phyloP scores from a whole-genome alignment of 2,888 invertebrate species.

The Camptogramma bilineatum region DNA sequence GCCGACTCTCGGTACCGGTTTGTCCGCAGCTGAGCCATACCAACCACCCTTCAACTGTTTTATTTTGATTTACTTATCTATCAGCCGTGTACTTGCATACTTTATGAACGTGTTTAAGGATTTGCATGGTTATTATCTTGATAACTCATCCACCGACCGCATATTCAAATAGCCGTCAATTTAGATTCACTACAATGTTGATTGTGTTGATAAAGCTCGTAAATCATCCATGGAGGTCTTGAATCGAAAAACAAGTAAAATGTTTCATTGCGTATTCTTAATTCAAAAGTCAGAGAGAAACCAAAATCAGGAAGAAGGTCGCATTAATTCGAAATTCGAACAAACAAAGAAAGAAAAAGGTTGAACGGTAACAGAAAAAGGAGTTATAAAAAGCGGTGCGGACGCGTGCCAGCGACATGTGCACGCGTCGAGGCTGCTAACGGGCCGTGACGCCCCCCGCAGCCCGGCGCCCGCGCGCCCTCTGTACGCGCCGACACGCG shows the following conservation, averaged over 20 bases:
- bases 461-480: constrained; percentile 38
- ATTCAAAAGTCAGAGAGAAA: constrained; percentile 15
- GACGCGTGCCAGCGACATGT: constrained; percentile 85
- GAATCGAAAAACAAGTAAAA: not conserved
- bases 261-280: constrained; percentile 5
- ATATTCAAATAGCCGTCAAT: constrained; percentile 35
- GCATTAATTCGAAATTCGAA: constrained; percentile 65
- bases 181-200: constrained; percentile 41
- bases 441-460: constrained; percentile 72
- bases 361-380: constrained; percentile 71
- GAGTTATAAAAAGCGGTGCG: constrained; percentile 72
- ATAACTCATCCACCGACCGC: constrained; percentile 45
- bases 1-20: constrained; percentile 72
- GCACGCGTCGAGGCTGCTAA: constrained; percentile 79
- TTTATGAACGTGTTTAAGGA: constrained; percentile 58
- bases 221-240: constrained; percentile 53
- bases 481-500: constrained; percentile 58
- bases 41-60: constrained; percentile 68
- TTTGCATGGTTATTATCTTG: constrained; percentile 57
- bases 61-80: constrained; percentile 84
- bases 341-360: constrained; percentile 81
- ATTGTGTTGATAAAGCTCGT: constrained; percentile 44
- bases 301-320: constrained; percentile 37
- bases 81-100: constrained; percentile 59
- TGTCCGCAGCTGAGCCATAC: constrained; percentile 76